Conservation (phyloP, 2,888 invertebrate species). For the Polymixis flavicincta region DNA sequence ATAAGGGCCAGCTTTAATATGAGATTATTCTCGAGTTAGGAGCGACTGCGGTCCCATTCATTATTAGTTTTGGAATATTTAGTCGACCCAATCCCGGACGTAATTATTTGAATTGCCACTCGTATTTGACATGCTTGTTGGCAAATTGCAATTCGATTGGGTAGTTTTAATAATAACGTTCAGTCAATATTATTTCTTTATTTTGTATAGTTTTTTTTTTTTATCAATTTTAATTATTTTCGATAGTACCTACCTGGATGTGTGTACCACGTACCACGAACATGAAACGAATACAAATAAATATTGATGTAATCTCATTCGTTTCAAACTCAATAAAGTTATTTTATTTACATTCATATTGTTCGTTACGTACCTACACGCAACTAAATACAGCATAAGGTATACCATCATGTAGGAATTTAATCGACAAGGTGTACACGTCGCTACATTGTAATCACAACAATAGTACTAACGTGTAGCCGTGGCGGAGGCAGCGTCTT, state of each 20-base stretch:
- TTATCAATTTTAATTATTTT: background rate
- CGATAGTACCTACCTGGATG: background rate
- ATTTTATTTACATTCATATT: conserved; percentile 1
- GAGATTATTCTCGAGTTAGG: conserved; percentile 88
- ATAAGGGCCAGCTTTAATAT: conserved; percentile 88
- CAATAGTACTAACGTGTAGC: conserved; percentile 73
- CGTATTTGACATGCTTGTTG: conserved; percentile 74
- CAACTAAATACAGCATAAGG: conserved; percentile 31
- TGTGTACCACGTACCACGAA: too few species aligned
- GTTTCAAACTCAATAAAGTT: background rate
- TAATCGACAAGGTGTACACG: conserved; percentile 59
- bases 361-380: background rate
- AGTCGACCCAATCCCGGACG: conserved; percentile 78
- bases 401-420: conserved; percentile 52
- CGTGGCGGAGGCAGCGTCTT: conserved; percentile 75
- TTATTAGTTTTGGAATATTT: conserved; percentile 89
- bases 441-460: conserved; percentile 72
- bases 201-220: background rate
- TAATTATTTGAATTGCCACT: conserved; percentile 81
- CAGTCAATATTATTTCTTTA: conserved; percentile 7
- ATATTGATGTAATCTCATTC: background rate
- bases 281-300: conserved; percentile 7
- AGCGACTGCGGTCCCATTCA: conserved; percentile 80
- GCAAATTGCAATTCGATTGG: conserved; percentile 71
- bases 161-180: conserved; percentile 29